Evolutionary conservation across 2,113 vertebrate species (phyloP).

Genomic region (Romanogobio albipinnatus): DNA sequence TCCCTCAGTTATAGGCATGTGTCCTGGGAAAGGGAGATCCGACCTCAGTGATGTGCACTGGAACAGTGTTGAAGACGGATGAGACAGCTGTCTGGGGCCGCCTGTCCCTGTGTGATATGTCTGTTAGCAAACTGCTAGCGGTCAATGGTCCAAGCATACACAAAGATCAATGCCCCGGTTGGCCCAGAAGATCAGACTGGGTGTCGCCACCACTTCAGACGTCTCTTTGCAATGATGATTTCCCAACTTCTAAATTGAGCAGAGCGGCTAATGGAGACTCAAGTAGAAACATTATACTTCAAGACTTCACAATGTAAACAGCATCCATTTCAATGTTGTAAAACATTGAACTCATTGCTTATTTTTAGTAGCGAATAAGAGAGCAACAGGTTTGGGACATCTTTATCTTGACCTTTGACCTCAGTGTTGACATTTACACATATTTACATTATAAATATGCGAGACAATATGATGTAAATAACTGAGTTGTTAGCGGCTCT

Average conservation of each 20-base stretch:
- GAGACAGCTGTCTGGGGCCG: slow-evolving; percentile 59
- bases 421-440: not conserved
- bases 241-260: slow-evolving; percentile 24
- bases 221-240: not conserved
- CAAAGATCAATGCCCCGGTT: slow-evolving; percentile 17
- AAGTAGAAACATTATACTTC: slow-evolving; percentile 5
- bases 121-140: slow-evolving; percentile 48
- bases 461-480: not conserved
- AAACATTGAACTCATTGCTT: not conserved
- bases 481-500: not conserved
- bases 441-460: not conserved
- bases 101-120: slow-evolving; percentile 47
- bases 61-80: slow-evolving; percentile 47
- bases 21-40: slow-evolving; percentile 12
- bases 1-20: not conserved
- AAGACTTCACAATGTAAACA: not conserved
- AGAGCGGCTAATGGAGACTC: slow-evolving; percentile 15
- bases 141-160: slow-evolving; percentile 27
- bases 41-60: not conserved
- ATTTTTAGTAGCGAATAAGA: not conserved
- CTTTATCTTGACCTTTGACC: not conserved
- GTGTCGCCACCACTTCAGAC: slow-evolving; percentile 2
- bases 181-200: slow-evolving; percentile 42
- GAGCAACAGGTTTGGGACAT: not conserved
- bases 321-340: too few species aligned